Evolutionary conservation across 2,888 invertebrate genomes (phyloP).

Genomic region (Ectemnius cavifrons): DNA sequence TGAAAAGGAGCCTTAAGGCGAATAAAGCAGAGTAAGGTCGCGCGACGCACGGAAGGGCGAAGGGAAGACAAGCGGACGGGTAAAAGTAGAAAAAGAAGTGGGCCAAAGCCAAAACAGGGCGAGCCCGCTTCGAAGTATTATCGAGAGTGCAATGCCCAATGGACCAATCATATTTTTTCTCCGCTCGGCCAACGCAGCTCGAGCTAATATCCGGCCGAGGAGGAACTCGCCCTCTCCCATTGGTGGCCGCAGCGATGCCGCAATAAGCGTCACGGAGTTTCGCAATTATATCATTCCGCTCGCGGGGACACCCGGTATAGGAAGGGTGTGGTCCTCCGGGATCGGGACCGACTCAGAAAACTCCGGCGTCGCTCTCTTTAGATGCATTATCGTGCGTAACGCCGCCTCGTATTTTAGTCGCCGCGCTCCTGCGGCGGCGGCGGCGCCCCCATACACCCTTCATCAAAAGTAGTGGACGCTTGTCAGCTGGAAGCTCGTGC

Average conservation of each 20-base stretch:
- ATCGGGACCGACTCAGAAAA: constrained; percentile 34
- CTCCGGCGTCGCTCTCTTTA: constrained; percentile 31
- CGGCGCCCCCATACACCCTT: too few relatives aligned
- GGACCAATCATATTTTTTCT: constrained; percentile 37
- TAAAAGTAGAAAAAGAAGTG: constrained; percentile 12
- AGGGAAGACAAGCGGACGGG: neutral
- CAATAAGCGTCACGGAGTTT: neutral
- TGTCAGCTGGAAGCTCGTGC: too few relatives aligned
- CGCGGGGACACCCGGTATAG: constrained; percentile 46
- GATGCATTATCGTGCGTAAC: constrained; percentile 46
- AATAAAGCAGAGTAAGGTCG: too few relatives aligned
- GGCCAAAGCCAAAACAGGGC: neutral
- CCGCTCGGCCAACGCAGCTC: neutral
- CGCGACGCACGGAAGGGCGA: too few relatives aligned
- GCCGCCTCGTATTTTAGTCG: constrained; percentile 49
- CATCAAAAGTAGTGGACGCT: too few relatives aligned
- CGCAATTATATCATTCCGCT: constrained; percentile 8
- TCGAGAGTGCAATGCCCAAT: constrained; percentile 45
- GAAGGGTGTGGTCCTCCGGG: constrained; percentile 28
- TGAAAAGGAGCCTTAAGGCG: too few relatives aligned
- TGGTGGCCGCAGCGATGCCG: neutral
- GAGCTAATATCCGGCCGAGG: constrained; percentile 4
- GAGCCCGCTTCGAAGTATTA: constrained; percentile 28
- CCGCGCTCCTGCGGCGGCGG: constrained; percentile 23
- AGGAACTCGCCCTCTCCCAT: constrained; percentile 12